phyloP scores from a whole-genome alignment of 2,113 vertebrate species.

The Galbula dea region DNA sequence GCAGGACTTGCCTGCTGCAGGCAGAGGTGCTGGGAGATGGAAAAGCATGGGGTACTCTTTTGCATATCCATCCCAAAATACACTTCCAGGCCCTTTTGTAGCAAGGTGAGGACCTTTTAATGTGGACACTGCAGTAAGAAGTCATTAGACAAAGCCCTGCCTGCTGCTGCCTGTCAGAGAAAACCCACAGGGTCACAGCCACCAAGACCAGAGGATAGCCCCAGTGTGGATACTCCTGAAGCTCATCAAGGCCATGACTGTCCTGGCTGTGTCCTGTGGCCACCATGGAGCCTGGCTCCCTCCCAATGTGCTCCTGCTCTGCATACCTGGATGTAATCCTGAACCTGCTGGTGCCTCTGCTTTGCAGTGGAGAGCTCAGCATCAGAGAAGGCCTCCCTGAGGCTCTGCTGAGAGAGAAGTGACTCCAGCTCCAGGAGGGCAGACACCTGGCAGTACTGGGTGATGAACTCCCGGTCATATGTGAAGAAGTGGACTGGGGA shows the following conservation, averaged over 20 bases:
- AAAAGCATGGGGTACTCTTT: background rate
- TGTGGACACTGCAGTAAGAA: background rate
- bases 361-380: slow-evolving; percentile 80
- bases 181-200: rapidly evolving
- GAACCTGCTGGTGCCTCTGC: slow-evolving; percentile 87
- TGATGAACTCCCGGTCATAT: slow-evolving; percentile 84
- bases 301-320: rapidly evolving
- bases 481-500: slow-evolving; percentile 85
- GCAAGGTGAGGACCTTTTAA: background rate
- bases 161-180: background rate
- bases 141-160: background rate
- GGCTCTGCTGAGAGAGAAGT: slow-evolving; percentile 88
- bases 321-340: slow-evolving; percentile 85
- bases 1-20: background rate
- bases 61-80: background rate
- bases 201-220: background rate
- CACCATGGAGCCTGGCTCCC: rapidly evolving
- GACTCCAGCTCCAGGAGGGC: slow-evolving; percentile 88
- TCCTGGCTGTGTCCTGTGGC: rapidly evolving
- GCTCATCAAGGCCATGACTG: too few species aligned
- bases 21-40: background rate
- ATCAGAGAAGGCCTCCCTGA: slow-evolving; percentile 89
- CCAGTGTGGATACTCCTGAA: background rate
- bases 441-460: slow-evolving; percentile 86
- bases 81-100: background rate